Evolutionary conservation across 2,113 vertebrate genomes (phyloP).

Genomic region (Pardalotus punctatus): DNA sequence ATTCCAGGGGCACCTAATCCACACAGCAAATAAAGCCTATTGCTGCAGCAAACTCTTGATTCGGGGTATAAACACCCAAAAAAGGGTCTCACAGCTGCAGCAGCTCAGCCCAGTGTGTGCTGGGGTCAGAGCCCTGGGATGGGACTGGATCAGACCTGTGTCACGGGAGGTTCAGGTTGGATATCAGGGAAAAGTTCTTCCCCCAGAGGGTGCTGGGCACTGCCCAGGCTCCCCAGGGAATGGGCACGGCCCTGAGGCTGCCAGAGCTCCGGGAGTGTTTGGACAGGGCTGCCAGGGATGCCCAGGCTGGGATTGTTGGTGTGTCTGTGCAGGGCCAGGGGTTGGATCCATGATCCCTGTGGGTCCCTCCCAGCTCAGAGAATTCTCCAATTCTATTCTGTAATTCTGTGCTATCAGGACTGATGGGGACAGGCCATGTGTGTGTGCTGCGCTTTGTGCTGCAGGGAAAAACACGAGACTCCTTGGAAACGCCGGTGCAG

Average conservation of each 20-base stretch:
- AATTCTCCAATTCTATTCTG: not conserved
- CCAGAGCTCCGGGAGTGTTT: not conserved
- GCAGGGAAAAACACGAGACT: fast-evolving
- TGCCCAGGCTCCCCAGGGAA: not conserved
- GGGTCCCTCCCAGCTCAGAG: not conserved
- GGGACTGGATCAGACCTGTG: not conserved
- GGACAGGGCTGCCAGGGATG: fast-evolving
- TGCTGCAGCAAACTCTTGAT: not conserved
- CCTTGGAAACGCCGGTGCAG: not conserved
- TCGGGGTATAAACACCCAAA: fast-evolving
- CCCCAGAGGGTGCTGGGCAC: not conserved
- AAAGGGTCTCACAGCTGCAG: not conserved
- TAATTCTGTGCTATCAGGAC: not conserved
- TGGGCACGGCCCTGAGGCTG: not conserved
- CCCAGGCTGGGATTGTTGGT: not conserved
- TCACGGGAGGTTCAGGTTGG: fast-evolving
- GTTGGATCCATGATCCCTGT: not conserved
- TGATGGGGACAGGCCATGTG: not conserved
- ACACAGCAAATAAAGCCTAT: not conserved
- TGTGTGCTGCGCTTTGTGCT: not conserved
- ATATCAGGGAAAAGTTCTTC: fast-evolving
- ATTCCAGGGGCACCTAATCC: not conserved
- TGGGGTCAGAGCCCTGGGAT: not conserved
- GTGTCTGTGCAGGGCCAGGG: not conserved
- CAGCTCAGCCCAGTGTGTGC: fast-evolving